phyloP scores from a whole-genome alignment of 2,888 invertebrate genomes.

The Folsomia candida region DNA sequence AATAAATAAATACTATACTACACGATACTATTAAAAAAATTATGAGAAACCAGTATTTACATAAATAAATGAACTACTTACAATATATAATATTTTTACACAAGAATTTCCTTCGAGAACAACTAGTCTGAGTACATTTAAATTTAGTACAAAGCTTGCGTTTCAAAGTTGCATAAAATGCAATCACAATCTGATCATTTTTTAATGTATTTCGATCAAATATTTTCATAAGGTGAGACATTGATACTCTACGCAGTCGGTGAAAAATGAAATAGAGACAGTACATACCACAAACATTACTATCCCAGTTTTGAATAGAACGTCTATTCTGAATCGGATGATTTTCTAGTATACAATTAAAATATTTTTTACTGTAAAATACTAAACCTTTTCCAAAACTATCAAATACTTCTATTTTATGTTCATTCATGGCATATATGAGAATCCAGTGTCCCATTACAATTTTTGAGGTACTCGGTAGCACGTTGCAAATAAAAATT shows the following conservation, averaged over 20 bases:
- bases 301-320: background rate
- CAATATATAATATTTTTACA: background rate
- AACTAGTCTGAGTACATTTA: background rate
- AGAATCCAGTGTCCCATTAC: background rate
- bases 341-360: background rate
- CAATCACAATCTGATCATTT: background rate
- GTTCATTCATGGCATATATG: background rate
- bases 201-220: background rate
- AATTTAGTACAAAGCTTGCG: background rate
- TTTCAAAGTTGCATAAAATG: background rate
- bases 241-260: background rate
- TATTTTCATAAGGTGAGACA: background rate
- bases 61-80: no score
- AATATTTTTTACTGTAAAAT: background rate
- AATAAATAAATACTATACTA: no score
- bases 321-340: background rate
- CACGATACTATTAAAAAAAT: no score
- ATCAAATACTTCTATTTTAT: background rate
- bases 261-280: background rate
- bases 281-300: background rate
- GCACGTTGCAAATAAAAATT: background rate
- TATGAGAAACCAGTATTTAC: no score
- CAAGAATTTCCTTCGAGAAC: background rate
- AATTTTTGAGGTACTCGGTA: background rate
- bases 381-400: background rate